Conservation (phyloP, 2,888 invertebrate genomes). For the Monoplex corrugatus region DNA sequence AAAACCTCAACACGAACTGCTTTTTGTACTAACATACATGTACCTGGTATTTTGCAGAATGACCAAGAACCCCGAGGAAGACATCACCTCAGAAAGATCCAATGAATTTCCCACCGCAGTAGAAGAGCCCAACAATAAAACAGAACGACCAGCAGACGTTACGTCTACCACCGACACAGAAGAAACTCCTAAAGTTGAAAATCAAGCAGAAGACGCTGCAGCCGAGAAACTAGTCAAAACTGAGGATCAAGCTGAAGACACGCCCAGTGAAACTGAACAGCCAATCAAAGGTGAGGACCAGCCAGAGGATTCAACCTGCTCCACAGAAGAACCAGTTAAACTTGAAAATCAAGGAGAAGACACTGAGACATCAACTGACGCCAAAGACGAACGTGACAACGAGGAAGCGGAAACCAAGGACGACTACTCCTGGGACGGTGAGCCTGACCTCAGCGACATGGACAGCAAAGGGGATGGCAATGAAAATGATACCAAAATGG, state of each 20-base stretch:
- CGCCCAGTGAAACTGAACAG: background rate
- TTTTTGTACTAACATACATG: too few relatives aligned
- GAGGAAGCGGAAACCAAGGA: background rate
- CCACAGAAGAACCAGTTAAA: background rate
- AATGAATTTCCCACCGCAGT: background rate
- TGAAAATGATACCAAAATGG: background rate
- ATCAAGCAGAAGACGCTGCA: background rate
- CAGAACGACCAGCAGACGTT: background rate
- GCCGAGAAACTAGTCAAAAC: background rate
- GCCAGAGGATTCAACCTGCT: too few relatives aligned
- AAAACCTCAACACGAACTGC: too few relatives aligned
- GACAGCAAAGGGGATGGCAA: background rate
- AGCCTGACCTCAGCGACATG: background rate
- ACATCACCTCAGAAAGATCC: background rate
- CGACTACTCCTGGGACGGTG: background rate
- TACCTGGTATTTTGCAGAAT: too few relatives aligned
- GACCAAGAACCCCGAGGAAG: slow-evolving; percentile 36
- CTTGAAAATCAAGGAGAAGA: background rate
- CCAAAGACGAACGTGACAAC: background rate
- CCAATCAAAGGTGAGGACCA: background rate
- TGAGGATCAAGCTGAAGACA: background rate
- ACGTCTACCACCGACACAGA: background rate
- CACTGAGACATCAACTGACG: background rate
- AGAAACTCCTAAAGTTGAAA: background rate
- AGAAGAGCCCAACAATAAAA: background rate